phyloP scores from a whole-genome alignment of 1,140 invertebrate genomes.

The Heliconius nattereri region DNA sequence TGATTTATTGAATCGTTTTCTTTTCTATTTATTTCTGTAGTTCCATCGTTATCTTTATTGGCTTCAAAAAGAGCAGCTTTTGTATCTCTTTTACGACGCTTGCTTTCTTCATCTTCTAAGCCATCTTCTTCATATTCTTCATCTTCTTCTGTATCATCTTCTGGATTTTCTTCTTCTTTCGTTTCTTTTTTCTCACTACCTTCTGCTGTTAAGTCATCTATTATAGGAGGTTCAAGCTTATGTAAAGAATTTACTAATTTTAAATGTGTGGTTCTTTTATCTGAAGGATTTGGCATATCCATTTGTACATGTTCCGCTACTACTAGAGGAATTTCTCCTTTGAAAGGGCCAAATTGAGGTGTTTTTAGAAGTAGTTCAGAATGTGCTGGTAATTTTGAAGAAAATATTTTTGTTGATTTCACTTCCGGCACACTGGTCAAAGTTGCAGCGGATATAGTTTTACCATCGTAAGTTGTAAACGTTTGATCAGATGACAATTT shows the following conservation, averaged over 20 bases:
- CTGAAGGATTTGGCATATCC: slow-evolving; percentile 34
- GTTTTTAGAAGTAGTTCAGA: slow-evolving; percentile 83
- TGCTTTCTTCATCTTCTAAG: slow-evolving; percentile 44
- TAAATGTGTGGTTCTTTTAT: slow-evolving; percentile 54
- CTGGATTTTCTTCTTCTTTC: slow-evolving; percentile 47
- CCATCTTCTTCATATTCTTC: slow-evolving; percentile 55
- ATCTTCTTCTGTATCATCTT: slow-evolving; percentile 45
- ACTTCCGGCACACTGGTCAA: slow-evolving; percentile 82
- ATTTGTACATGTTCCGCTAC: slow-evolving; percentile 60
- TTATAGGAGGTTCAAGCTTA: slow-evolving; percentile 37
- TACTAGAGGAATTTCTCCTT: slow-evolving; percentile 85
- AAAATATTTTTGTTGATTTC: slow-evolving; percentile 72
- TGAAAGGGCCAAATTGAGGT: slow-evolving; percentile 87
- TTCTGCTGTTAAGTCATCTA: slow-evolving; percentile 53
- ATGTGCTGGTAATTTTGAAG: slow-evolving; percentile 81
- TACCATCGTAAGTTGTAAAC: slow-evolving; percentile 87
- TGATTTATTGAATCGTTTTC: slow-evolving; percentile 52
- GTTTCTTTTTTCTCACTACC: slow-evolving; percentile 55
- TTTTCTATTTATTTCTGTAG: slow-evolving; percentile 40
- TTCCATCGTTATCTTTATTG: slow-evolving; percentile 49
- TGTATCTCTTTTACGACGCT: slow-evolving; percentile 59
- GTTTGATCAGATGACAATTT: slow-evolving; percentile 77
- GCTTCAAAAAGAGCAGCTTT: slow-evolving; percentile 63
- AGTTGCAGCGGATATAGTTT: slow-evolving; percentile 84
- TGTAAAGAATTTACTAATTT: slow-evolving; percentile 57